Base-by-base conservation (phyloP, 2,888 invertebrate genomes). In the Chrysopilus asiliformis region DNA sequence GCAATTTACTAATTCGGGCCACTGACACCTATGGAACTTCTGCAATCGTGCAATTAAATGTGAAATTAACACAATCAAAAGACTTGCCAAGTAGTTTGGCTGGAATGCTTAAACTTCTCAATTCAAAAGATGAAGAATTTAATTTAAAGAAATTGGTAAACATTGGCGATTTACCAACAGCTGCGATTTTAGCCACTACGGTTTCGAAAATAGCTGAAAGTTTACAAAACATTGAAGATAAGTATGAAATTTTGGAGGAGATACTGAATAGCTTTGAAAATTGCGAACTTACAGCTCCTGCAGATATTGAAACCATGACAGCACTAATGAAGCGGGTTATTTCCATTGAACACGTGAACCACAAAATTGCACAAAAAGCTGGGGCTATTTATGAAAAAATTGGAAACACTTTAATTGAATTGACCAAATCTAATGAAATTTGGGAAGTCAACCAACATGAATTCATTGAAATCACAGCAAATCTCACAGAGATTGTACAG, bases 401-500 rank as follows among this genome's bases (percentile, higher is more conserved):
- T n/a, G n/a, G n/a, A n/a, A n/a, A n/a, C n/a, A n/a, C n/a, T n/a
- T n/a, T n/a, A n/a, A n/a, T n/a, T n/a, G n/a, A n/a, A n/a, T n/a
- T n/a, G 4, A 9, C 28, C 8, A 22, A 2, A 22, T 25, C 15
- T 8, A 19, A 24, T 28, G 42, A 42, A 19, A 18, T 39, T 15
- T 10, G 19, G 10, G 20, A 20, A 10, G 34, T 42, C 3, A 22
- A 9, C 10, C 24, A 22, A 2, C 9, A 30, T n/a, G 31, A 32
- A 8, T 32, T 5, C 9, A n/a, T 8, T 3, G 13, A 37, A 16
- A 25, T 36, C n/a, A 39, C 22, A 14, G 14, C 16, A 16, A 24
- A 32, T 9, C 20, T 37, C 5, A 18, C 25, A 2, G 25, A 35
- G 27, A 27, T 22, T 4, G 18, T 36, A 18, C 33, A 35, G 28